Percentiles rank a stretch among this genome's conserved stretches.
phyloP scores from a whole-genome alignment of 2,797 vertebrate genomes.

The Coccyzus lansbergi region DNA sequence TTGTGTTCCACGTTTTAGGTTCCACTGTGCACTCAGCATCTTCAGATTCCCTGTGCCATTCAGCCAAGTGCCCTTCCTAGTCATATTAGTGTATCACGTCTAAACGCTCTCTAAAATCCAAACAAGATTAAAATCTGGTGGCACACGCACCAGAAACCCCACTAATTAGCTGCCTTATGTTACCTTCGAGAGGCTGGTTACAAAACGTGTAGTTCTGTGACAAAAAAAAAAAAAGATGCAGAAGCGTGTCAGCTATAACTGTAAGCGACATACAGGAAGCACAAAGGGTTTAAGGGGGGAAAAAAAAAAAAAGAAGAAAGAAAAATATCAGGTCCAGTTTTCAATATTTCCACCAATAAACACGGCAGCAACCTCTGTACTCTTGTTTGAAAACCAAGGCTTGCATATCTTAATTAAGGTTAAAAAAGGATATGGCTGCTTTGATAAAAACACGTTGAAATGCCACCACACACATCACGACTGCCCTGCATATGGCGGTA shows the following conservation, averaged over 20 bases:
- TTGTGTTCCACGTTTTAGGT: constrained; percentile 39
- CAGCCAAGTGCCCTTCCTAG: constrained; percentile 3
- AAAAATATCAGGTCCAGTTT: constrained; percentile 66
- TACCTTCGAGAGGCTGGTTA: constrained; percentile 51
- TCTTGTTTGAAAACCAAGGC: constrained; percentile 8
- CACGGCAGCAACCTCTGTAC: background rate
- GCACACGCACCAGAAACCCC: background rate
- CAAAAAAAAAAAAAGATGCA: background rate
- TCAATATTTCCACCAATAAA: constrained; percentile 30
- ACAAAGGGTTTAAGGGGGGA: constrained; percentile 16
- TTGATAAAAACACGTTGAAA: background rate
- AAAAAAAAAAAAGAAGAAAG: background rate
- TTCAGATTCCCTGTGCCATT: constrained; percentile 4
- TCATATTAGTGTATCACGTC: background rate
- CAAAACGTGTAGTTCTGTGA: background rate
- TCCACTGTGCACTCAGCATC: constrained; percentile 36
- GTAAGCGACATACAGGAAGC: constrained; percentile 19
- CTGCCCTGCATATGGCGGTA: background rate
- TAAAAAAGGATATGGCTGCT: constrained; percentile 12
- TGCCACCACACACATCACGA: background rate
- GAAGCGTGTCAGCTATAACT: constrained; percentile 32
- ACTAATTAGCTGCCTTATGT: constrained; percentile 61
- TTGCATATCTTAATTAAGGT: background rate
- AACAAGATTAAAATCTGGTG: background rate
- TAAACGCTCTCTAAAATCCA: background rate